phyloP scores from a whole-genome alignment of 1,140 invertebrate genomes.

The Atta colombica region DNA sequence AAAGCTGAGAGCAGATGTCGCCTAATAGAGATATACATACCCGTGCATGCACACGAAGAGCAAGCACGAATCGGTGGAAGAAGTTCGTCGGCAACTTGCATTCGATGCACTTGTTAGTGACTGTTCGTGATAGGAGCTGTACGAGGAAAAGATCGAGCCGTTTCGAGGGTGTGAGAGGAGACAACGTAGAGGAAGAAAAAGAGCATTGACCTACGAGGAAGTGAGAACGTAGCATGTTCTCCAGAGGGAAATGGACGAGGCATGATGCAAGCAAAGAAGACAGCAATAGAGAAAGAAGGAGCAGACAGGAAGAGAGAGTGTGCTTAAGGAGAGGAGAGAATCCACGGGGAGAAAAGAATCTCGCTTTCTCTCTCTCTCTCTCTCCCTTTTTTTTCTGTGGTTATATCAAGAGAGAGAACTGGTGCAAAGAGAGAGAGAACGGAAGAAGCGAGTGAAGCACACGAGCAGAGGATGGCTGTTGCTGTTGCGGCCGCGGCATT shows the following conservation, averaged over 20 bases:
- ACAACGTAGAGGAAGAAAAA: conserved; percentile 41
- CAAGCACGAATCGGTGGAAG: conserved; percentile 56
- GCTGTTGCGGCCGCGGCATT: conserved; percentile 85
- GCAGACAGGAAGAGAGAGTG: conserved; percentile 23
- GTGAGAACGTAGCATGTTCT: conserved; percentile 51
- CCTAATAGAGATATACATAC: conserved; percentile 76
- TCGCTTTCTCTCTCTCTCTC: conserved; percentile 14
- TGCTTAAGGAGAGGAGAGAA: conserved; percentile 49
- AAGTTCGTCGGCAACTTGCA: conserved; percentile 76
- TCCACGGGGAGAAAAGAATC: conserved; percentile 32
- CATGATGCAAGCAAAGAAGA: conserved; percentile 33
- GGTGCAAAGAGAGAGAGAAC: conserved; percentile 64
- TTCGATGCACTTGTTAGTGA: conserved; percentile 82
- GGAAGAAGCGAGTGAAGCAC: conserved; percentile 70
- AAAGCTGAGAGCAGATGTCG: conserved; percentile 79
- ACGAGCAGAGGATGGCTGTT: conserved; percentile 80
- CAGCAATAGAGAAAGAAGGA: neutral
- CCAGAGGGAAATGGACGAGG: conserved; percentile 28
- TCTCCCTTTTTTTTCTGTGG: conserved; percentile 30
- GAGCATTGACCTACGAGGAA: neutral
- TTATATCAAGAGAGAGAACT: conserved; percentile 54
- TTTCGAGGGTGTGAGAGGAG: conserved; percentile 30
- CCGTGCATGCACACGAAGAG: conserved; percentile 28
- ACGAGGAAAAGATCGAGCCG: conserved; percentile 79
- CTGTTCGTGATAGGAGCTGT: conserved; percentile 78